phyloP scores from a whole-genome alignment of 2,888 invertebrate genomes.

The Troides helena region DNA sequence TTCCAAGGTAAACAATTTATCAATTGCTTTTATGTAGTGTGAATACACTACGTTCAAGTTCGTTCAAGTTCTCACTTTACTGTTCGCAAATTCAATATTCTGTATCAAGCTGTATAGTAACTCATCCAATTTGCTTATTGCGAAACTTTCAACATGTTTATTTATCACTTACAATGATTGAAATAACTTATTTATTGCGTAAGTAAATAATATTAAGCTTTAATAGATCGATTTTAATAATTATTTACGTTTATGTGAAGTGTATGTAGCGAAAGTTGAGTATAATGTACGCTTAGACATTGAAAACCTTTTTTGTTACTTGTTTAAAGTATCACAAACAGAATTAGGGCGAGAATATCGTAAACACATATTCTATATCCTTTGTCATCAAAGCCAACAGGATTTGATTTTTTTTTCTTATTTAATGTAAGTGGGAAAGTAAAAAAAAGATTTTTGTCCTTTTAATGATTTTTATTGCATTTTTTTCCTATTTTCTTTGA shows the following conservation, averaged over 20 bases:
- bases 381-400: no score
- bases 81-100: not conserved
- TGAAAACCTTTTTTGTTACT: no score
- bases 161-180: constrained; percentile 13
- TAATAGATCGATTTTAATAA: not conserved
- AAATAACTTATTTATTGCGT: constrained; percentile 9
- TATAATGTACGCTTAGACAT: no score
- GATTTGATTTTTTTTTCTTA: no score
- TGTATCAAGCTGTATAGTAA: constrained; percentile 3
- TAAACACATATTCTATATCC: no score
- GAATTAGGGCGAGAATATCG: no score
- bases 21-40: not conserved
- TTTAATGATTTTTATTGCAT: no score
- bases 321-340: no score
- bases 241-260: not conserved
- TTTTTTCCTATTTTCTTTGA: no score
- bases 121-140: constrained; percentile 11
- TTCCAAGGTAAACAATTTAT: not conserved
- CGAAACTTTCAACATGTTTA: constrained; percentile 1
- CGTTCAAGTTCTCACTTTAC: not conserved
- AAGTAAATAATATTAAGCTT: not conserved
- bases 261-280: not conserved
- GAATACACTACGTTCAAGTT: not conserved
- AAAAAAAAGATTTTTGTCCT: no score
- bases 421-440: no score